Evolutionary conservation across 2,113 vertebrate species (phyloP).

Genomic region (Melanostigma gelatinosum): DNA sequence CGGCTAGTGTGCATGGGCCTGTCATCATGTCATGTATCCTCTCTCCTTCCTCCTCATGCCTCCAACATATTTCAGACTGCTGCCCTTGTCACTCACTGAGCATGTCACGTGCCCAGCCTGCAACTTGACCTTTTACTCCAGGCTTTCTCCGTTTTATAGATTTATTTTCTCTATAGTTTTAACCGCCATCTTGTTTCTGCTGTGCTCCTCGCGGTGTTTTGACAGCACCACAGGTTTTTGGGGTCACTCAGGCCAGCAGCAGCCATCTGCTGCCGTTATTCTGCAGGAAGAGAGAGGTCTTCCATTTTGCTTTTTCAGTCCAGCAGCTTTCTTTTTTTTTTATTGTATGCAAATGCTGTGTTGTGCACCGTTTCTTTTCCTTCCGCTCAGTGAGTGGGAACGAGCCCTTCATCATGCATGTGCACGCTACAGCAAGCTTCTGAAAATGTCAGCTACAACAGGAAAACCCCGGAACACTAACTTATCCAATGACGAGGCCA

Average conservation of each 20-base stretch:
- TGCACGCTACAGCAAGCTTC: constrained; percentile 72
- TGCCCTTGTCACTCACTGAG: constrained; percentile 87
- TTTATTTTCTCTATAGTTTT: constrained; percentile 19
- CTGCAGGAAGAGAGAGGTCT: constrained; percentile 25
- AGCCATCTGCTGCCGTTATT: constrained; percentile 34
- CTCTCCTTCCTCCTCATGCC: constrained; percentile 59
- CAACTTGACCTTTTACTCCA: constrained; percentile 38
- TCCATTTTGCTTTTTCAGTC: constrained; percentile 32
- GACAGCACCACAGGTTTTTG: constrained; percentile 23
- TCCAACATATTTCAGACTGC: constrained; percentile 67
- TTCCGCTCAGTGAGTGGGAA: constrained; percentile 89
- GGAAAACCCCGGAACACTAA: constrained; percentile 23
- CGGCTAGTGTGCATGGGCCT: constrained; percentile 80
- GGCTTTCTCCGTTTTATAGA: constrained; percentile 12
- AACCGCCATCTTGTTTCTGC: constrained; percentile 16
- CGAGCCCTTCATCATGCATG: constrained; percentile 80
- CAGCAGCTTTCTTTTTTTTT: constrained; percentile 5
- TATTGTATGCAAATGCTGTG: constrained; percentile 18
- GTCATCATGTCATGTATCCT: constrained; percentile 56
- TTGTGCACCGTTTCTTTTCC: constrained; percentile 9
- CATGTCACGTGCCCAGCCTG: constrained; percentile 79
- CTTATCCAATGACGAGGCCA: constrained; percentile 22
- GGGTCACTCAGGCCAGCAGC: constrained; percentile 33
- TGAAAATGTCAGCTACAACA: constrained; percentile 20
- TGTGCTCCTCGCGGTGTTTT: not conserved